Evolutionary conservation across 1,140 invertebrate genomes (phyloP), one percentile per base, ranked within the genome.

Genomic region (Caenorhabditis inopinata): DNA sequence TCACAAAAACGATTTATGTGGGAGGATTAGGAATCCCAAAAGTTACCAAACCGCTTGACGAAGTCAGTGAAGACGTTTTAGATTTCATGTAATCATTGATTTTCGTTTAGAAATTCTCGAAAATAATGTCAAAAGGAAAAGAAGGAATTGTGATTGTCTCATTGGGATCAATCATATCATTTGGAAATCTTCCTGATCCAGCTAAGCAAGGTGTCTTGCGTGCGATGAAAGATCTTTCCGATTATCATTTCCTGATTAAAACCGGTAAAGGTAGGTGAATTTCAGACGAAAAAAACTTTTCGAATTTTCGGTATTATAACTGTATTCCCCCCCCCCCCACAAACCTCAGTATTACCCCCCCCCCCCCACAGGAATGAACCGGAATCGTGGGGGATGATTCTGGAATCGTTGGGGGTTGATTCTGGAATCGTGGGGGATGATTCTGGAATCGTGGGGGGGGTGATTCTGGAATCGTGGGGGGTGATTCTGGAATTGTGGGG

Each of bases 1-100:
- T 84, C 16, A 80, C 83, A 9, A 84, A 84, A 58, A 84, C 62
- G 7, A 78, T 84, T 38, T 84, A 84, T 51, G 68, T 84, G 14
- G 83, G 83, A 38, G 83, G 83, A 27, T 35, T 83, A 7, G 83
- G 83, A 25, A 51, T 83, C 14, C 35, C 81, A 18, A 75, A 79
- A 38, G 48, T 78, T 6, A 38, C 16, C 32, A 58, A 80, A 48
- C 83, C 82, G 0, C 45, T 83, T 2, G 49, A 83, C 45, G 73
- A 83, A 29, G 82, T 83, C 2, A 35, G 29, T n/a, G n/a, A n/a
- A n/a, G n/a, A n/a, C n/a, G n/a, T n/a, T n/a, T n/a, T n/a, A n/a
- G n/a, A n/a, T n/a, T n/a, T n/a, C n/a, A n/a, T n/a, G n/a, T n/a
- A n/a, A n/a, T n/a, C n/a, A 25, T 21, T 49, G 16, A 45, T 11